These are phyloP conservation scores for Larimichthys crocea DNA, from an alignment of 2,113 vertebrate species.

Conservation along the genomic window DNA sequence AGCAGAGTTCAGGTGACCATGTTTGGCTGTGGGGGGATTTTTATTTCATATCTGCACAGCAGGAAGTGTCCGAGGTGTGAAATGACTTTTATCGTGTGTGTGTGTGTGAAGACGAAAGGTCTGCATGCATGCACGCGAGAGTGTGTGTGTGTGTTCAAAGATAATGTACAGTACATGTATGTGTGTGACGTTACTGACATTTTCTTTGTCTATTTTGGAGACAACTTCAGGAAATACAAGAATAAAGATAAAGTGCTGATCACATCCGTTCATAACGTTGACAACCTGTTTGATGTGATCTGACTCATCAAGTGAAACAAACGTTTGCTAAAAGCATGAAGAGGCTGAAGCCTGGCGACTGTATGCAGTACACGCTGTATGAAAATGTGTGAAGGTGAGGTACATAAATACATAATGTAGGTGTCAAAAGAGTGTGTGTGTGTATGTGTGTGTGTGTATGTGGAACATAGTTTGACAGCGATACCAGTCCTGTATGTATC, in stretches of 20 bases:
- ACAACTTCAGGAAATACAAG: neutral
- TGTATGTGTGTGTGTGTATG: neutral
- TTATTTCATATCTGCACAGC: constrained; percentile 64
- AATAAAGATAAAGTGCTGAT: neutral
- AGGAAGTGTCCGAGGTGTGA: constrained; percentile 43
- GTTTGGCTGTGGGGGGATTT: constrained; percentile 42
- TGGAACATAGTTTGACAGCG: neutral
- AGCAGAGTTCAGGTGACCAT: constrained; percentile 66
- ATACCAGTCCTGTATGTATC: neutral
- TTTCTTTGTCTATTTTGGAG: neutral
- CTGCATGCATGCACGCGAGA: neutral
- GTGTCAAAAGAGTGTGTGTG: neutral
- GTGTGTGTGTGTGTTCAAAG: neutral
- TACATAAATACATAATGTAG: neutral
- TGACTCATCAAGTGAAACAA: neutral
- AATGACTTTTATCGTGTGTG: constrained; percentile 51
- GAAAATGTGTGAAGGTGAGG: neutral
- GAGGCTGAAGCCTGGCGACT: neutral
- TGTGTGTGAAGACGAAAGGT: constrained; percentile 42
- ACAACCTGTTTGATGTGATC: neutral
- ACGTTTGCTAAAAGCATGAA: neutral
- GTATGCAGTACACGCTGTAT: neutral
- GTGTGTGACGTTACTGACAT: no score
- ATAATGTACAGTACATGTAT: neutral
- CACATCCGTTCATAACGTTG: neutral